These are phyloP conservation scores for Acanthurus leucopareius DNA, from an alignment of 2,797 vertebrate genomes.

Conservation along the genomic window DNA sequence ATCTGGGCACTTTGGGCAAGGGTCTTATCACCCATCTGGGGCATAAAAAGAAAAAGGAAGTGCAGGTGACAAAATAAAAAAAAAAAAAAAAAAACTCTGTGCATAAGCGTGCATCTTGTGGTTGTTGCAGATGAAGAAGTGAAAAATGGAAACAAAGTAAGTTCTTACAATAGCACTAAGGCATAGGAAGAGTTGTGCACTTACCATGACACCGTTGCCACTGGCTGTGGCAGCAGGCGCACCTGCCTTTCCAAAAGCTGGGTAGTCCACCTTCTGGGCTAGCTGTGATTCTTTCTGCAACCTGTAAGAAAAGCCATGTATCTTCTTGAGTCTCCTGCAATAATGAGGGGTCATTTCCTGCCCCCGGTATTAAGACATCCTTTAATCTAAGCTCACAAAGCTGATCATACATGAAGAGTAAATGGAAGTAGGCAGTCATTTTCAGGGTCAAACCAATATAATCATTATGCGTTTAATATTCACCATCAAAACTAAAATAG, in stretches of 20 bases:
- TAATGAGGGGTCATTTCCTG: not conserved
- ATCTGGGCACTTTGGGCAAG: constrained; percentile 95
- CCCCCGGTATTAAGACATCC: not conserved
- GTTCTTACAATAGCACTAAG: not conserved
- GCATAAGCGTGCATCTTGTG: not conserved
- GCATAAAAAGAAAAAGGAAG: constrained; percentile 22
- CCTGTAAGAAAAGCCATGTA: constrained; percentile 76
- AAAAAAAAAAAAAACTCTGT: not conserved
- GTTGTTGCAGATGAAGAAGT: constrained; percentile 22
- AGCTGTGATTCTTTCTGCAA: constrained; percentile 87
- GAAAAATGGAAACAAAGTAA: not conserved
- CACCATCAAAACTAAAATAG: not conserved
- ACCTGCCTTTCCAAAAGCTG: constrained; percentile 69
- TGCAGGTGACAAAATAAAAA: constrained; percentile 1
- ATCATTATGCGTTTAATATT: not conserved
- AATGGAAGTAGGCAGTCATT: not conserved
- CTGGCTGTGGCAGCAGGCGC: constrained; percentile 62
- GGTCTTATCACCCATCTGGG: constrained; percentile 91
- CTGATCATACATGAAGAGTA: not conserved
- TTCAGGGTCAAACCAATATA: not conserved
- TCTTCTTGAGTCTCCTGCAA: constrained; percentile 15
- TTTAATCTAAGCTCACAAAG: not conserved
- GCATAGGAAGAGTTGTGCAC: not conserved
- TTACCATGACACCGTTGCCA: constrained; percentile 82
- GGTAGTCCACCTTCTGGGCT: constrained; percentile 92